Evolutionary conservation across 2,888 invertebrate genomes (phyloP).

Genomic region (Orthonevra nobilis): DNA sequence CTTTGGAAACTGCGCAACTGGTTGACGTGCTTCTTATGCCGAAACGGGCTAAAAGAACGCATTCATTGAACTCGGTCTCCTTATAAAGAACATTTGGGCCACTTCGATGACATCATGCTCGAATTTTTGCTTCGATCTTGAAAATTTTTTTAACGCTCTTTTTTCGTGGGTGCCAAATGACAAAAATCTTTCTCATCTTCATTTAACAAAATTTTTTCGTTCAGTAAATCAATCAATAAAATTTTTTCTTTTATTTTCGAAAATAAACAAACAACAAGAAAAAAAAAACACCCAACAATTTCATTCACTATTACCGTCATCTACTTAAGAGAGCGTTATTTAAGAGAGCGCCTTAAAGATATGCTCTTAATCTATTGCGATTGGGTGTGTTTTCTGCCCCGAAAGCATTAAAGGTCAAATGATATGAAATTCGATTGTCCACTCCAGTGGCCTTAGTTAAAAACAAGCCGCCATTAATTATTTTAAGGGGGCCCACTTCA

Average conservation of each 20-base stretch:
- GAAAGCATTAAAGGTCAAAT: too few relatives aligned
- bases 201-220: neutral
- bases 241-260: too few relatives aligned
- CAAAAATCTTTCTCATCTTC: neutral
- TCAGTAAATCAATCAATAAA: too few relatives aligned
- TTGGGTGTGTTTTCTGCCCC: too few relatives aligned
- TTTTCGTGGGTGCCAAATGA: constrained; percentile 4
- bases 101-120: neutral
- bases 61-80: constrained; percentile 13
- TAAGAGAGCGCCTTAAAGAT: neutral
- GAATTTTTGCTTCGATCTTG: neutral
- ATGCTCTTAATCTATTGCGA: neutral
- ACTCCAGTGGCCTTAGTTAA: neutral
- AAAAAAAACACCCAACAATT: neutral
- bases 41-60: neutral
- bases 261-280: too few relatives aligned
- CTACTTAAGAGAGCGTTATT: too few relatives aligned
- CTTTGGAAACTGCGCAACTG: too few relatives aligned
- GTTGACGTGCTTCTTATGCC: neutral
- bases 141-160: neutral
- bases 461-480: constrained; percentile 28
- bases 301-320: too few relatives aligned
- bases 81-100: neutral
- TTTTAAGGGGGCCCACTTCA: constrained; percentile 28
- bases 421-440: neutral